phyloP scores from a whole-genome alignment of 35 echinoderm and acorn worm genomes.

The Apostichopus californicus region DNA sequence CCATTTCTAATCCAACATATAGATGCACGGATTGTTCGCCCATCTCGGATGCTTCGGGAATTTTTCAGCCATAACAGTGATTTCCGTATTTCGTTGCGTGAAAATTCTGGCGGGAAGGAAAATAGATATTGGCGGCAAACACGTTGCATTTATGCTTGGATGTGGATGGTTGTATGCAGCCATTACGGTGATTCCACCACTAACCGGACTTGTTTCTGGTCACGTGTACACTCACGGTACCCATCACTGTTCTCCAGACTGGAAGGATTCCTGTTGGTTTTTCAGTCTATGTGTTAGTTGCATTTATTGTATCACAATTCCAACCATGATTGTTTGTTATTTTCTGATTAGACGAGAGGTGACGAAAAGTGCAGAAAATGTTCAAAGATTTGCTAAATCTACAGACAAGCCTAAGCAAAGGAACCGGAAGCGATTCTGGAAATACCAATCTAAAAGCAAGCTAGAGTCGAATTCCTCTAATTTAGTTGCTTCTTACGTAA shows the following conservation, averaged over 20 bases:
- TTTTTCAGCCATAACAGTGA: slow-evolving; percentile 19
- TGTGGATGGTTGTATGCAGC: slow-evolving; percentile 11
- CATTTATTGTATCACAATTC: slow-evolving; percentile 21
- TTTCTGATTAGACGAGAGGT: slow-evolving; percentile 15
- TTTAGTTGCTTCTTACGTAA: too few relatives aligned
- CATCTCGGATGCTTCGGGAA: background rate
- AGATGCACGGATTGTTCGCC: slow-evolving; percentile 30
- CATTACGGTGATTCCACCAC: background rate
- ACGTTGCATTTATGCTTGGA: background rate
- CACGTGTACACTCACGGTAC: slow-evolving; percentile 36
- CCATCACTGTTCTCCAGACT: slow-evolving; percentile 35
- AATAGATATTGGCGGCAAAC: background rate
- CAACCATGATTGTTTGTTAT: slow-evolving; percentile 31
- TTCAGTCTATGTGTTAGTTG: background rate
- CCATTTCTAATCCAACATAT: background rate
- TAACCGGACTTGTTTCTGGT: background rate
- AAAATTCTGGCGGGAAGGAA: background rate
- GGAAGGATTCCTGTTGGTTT: background rate
- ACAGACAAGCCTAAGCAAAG: background rate
- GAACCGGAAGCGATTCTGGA: background rate
- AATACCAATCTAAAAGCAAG: background rate
- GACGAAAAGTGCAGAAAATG: background rate
- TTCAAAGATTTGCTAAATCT: background rate
- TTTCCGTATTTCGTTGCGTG: slow-evolving; percentile 9
- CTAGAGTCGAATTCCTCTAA: too few relatives aligned